These are phyloP conservation scores for Camponotus floridanus DNA, from an alignment of 1,140 invertebrate genomes.

Conservation along the genomic window DNA sequence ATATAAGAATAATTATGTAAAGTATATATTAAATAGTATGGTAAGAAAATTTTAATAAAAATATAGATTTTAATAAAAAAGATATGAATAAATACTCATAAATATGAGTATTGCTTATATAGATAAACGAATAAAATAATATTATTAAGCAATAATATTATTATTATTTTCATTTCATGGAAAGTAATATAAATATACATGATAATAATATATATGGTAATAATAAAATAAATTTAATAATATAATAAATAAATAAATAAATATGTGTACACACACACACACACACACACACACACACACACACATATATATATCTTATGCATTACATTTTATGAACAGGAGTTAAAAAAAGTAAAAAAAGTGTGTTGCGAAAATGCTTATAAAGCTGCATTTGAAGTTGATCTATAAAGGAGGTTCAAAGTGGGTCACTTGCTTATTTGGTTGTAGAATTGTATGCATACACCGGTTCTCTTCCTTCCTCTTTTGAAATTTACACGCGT, in stretches of 20 bases:
- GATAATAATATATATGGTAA: too few species aligned
- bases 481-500: constrained; percentile 44
- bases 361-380: constrained; percentile 10
- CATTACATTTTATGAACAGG: not conserved
- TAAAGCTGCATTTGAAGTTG: constrained; percentile 42
- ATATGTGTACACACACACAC: too few species aligned
- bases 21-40: not conserved
- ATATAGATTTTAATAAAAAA: not conserved
- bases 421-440: constrained; percentile 55
- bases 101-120: not conserved
- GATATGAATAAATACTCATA: not conserved
- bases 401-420: constrained; percentile 42
- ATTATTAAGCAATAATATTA: not conserved
- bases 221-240: not conserved
- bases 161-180: not conserved
- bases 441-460: constrained; percentile 36
- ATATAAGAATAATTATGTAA: not conserved
- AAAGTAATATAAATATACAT: not conserved
- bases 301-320: not conserved
- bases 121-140: not conserved
- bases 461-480: not conserved
- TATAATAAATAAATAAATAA: not conserved
- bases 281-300: too few species aligned
- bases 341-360: not conserved
- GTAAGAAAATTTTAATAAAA: not conserved